These are phyloP conservation scores for Epicampocera succincta DNA, from an alignment of 2,888 invertebrate genomes.

Conservation along the genomic window DNA sequence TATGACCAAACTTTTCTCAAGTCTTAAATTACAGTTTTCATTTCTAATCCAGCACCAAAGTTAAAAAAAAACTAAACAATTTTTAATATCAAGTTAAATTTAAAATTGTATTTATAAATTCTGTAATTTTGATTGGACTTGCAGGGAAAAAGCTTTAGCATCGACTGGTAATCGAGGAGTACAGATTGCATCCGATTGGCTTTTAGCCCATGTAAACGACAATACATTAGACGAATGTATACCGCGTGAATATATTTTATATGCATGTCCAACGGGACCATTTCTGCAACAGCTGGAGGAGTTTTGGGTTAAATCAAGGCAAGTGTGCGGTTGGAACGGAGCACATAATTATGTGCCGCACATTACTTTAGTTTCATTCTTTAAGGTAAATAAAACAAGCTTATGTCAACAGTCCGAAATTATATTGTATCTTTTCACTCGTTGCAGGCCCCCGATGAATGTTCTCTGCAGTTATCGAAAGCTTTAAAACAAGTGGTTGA, in stretches of 20 bases:
- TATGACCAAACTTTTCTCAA: too few relatives aligned
- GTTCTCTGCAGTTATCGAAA: slow-evolving; percentile 86
- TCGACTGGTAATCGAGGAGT: slow-evolving; percentile 94
- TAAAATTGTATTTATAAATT: too few relatives aligned
- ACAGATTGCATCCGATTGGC: slow-evolving; percentile 94
- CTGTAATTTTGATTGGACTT: background rate
- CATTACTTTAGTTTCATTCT: slow-evolving; percentile 93
- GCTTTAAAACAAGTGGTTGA: slow-evolving; percentile 89
- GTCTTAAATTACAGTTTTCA: too few relatives aligned
- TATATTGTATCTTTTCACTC: slow-evolving; percentile 66
- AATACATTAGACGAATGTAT: slow-evolving; percentile 88
- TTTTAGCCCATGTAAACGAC: slow-evolving; percentile 94
- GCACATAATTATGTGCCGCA: slow-evolving; percentile 95
- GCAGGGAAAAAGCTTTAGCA: slow-evolving; percentile 89
- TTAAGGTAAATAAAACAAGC: slow-evolving; percentile 85
- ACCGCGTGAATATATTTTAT: slow-evolving; percentile 92
- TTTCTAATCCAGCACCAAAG: too few relatives aligned
- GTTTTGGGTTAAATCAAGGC: slow-evolving; percentile 90
- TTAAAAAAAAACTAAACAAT: too few relatives aligned
- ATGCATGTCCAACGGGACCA: slow-evolving; percentile 89
- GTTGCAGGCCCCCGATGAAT: slow-evolving; percentile 88
- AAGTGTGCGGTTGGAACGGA: slow-evolving; percentile 91
- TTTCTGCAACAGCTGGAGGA: slow-evolving; percentile 86
- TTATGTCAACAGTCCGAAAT: background rate
- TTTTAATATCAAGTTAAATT: too few relatives aligned